A percentile compares a stretch with the other conserved stretches of the same genome.
Conservation (phyloP, 2,113 vertebrate species). For the Corythaeola cristata region DNA sequence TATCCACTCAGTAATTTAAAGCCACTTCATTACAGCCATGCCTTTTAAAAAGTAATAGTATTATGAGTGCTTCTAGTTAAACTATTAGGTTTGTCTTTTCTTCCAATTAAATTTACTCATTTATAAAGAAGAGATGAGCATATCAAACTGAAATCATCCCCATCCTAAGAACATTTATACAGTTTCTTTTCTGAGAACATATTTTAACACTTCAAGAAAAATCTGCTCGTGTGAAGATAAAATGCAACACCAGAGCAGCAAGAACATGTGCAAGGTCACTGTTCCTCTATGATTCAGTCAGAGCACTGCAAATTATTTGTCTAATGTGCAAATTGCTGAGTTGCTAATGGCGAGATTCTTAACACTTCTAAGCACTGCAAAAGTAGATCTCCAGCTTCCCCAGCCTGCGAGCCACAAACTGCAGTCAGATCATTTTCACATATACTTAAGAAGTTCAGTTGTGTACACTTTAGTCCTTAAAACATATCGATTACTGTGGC, state of each 20-base stretch:
- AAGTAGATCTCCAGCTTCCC: background rate
- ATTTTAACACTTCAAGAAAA: conserved; percentile 49
- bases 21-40: conserved; percentile 23
- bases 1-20: conserved; percentile 33
- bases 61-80: conserved; percentile 46
- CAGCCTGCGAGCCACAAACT: background rate
- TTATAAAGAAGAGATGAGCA: background rate
- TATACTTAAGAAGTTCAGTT: background rate
- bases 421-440: background rate
- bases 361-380: background rate
- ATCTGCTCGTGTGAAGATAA: conserved; percentile 40
- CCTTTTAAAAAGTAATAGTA: conserved; percentile 50
- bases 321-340: conserved; percentile 20
- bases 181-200: background rate
- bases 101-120: conserved; percentile 44
- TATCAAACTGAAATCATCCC: conserved; percentile 7
- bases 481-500: accelerated
- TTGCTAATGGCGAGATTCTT: background rate
- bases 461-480: background rate
- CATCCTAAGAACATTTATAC: background rate
- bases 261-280: conserved; percentile 41
- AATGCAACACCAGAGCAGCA: background rate
- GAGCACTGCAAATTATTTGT: conserved; percentile 26
- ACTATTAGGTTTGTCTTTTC: conserved; percentile 24
- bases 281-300: background rate